Evolutionary conservation across 1,140 invertebrate species (phyloP).

Genomic region (Oncopeltus fasciatus): DNA sequence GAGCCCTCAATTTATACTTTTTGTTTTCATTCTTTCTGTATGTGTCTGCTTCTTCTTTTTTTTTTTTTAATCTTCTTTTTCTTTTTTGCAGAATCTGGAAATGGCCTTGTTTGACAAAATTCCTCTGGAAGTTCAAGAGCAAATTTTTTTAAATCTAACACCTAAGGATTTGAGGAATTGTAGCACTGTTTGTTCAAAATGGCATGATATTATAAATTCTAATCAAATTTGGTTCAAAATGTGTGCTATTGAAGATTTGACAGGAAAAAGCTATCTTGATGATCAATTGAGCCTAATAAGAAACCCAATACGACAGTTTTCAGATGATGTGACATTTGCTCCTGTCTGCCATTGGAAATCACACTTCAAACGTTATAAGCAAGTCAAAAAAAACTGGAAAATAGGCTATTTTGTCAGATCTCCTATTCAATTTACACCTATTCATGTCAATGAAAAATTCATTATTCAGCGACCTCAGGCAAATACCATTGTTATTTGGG

Average conservation of each 20-base stretch:
- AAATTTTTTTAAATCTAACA: not conserved
- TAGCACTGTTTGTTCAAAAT: not conserved
- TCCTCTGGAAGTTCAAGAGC: not conserved
- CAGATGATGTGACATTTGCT: not conserved
- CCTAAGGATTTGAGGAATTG: not conserved
- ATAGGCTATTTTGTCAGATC: not conserved
- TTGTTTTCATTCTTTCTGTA: too few species aligned
- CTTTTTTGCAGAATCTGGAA: not conserved
- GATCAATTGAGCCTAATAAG: not conserved
- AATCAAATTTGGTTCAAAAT: not conserved
- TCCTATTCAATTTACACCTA: not conserved
- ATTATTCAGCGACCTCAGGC: not conserved
- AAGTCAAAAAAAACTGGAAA: not conserved
- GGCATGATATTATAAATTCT: not conserved
- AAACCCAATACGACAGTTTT: not conserved
- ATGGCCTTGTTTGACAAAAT: not conserved
- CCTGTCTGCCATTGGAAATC: not conserved
- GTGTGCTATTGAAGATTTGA: not conserved
- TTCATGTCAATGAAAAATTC: not conserved
- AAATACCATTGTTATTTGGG: not conserved
- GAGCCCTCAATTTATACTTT: too few species aligned
- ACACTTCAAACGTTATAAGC: not conserved
- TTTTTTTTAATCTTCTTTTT: not conserved
- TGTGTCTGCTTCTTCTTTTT: not conserved
- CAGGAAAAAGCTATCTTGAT: not conserved